Conservation (phyloP, 92 coral and sea anemone species). For the Parazoanthus swiftii region DNA sequence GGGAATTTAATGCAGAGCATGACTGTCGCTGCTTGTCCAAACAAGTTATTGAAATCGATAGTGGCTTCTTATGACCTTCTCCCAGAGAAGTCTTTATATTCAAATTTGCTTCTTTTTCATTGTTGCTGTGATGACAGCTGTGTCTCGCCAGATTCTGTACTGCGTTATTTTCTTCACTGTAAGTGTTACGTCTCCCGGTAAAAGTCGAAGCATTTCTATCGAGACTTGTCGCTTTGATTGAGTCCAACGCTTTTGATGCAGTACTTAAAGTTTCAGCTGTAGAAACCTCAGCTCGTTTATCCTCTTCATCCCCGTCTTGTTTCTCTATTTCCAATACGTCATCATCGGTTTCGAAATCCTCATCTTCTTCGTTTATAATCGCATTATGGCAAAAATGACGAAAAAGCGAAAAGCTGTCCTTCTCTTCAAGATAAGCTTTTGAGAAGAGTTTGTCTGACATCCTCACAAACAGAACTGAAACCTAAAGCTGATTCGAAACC, state of each 20-base stretch:
- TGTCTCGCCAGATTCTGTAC: too few species aligned
- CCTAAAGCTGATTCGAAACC: neutral
- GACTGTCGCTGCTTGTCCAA: neutral
- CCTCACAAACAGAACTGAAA: neutral
- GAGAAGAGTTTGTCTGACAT: slow-evolving; percentile 23
- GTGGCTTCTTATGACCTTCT: neutral
- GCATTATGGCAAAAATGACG: slow-evolving; percentile 41
- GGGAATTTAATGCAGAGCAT: neutral
- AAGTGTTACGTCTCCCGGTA: neutral
- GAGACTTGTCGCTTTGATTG: neutral
- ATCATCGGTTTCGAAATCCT: slow-evolving; percentile 21
- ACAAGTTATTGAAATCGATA: neutral
- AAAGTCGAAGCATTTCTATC: neutral
- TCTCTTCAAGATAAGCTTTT: neutral
- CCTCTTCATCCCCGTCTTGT: neutral
- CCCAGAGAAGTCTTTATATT: neutral
- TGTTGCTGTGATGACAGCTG: neutral
- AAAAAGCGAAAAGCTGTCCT: slow-evolving; percentile 25
- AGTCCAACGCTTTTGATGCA: neutral
- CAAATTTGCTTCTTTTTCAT: neutral
- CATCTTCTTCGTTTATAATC: slow-evolving; percentile 38
- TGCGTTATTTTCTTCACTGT: neutral
- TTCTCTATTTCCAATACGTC: neutral
- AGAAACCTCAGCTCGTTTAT: neutral
- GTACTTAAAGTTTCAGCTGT: neutral